Conservation (phyloP, 2,113 vertebrate genomes). For the Corythornis madagascariensis region DNA sequence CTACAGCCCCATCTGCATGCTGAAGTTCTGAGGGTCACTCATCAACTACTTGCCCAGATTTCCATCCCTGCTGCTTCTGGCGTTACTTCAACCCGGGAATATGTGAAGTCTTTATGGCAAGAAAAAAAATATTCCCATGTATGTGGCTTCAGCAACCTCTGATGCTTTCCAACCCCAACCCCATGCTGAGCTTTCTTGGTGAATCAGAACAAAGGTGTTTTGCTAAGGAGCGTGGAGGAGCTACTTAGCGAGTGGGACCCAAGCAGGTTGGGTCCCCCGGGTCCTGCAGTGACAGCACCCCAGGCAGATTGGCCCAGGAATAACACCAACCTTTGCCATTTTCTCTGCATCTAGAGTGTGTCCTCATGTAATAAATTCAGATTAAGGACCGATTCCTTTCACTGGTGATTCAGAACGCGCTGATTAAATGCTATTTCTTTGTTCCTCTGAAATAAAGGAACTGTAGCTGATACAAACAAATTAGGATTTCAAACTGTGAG, state of each 20-base stretch:
- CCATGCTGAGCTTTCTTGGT: background rate
- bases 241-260: background rate
- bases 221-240: background rate
- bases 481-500: background rate
- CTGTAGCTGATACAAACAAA: slow-evolving; percentile 39
- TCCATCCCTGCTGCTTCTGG: background rate
- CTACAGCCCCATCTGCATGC: background rate
- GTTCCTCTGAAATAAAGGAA: background rate
- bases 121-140: background rate
- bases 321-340: background rate
- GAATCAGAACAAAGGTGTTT: background rate
- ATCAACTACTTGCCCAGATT: background rate
- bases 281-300: background rate
- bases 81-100: background rate
- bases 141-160: background rate
- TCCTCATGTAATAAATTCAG: background rate
- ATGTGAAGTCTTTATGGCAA: background rate
- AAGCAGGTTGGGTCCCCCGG: background rate
- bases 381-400: background rate
- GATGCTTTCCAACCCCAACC: background rate
- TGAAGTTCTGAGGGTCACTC: background rate
- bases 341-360: background rate
- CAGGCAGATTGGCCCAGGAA: background rate
- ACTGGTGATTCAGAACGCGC: slow-evolving; percentile 45
- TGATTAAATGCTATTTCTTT: slow-evolving; percentile 28